Conservation (phyloP, 1,140 invertebrate species). For the Zelostemma sp. region DNA sequence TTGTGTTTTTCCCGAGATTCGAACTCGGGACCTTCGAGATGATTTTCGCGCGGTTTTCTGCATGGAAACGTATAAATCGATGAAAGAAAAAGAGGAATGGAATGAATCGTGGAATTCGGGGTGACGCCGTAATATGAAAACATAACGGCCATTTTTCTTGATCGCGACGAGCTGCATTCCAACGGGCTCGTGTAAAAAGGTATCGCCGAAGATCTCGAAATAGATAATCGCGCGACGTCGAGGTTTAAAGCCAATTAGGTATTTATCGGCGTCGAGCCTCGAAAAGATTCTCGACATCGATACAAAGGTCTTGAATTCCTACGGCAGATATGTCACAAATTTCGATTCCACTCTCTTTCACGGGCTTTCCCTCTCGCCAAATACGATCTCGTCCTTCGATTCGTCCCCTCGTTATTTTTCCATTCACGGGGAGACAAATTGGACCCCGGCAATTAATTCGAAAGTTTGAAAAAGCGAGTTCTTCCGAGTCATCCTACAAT, state of each 20-base stretch:
- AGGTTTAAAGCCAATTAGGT: conserved; percentile 16
- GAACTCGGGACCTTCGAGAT: too few species aligned
- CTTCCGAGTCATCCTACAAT: too few species aligned
- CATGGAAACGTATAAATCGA: too few species aligned
- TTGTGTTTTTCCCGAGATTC: too few species aligned
- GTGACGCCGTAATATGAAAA: neutral
- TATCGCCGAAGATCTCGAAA: conserved; percentile 11
- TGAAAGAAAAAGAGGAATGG: neutral
- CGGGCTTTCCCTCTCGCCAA: conserved; percentile 10
- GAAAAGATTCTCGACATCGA: neutral
- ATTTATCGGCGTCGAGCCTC: conserved; percentile 3
- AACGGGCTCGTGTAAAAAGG: conserved; percentile 10
- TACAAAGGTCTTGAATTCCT: neutral
- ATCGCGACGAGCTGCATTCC: conserved; percentile 19
- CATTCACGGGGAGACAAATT: neutral
- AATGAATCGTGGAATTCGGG: neutral
- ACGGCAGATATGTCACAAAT: neutral
- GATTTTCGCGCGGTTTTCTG: too few species aligned
- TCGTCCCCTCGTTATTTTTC: conserved; percentile 6
- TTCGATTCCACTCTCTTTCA: conserved; percentile 7
- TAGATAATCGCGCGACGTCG: conserved; percentile 12
- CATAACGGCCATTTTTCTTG: conserved; percentile 13
- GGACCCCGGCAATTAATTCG: neutral
- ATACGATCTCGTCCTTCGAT: conserved; percentile 4
- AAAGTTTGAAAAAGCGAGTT: too few species aligned